Percentiles rank a stretch among this genome's conserved stretches.
These are phyloP conservation scores for Drepana arcuata DNA, from an alignment of 1,140 invertebrate genomes.

Conservation along the genomic window DNA sequence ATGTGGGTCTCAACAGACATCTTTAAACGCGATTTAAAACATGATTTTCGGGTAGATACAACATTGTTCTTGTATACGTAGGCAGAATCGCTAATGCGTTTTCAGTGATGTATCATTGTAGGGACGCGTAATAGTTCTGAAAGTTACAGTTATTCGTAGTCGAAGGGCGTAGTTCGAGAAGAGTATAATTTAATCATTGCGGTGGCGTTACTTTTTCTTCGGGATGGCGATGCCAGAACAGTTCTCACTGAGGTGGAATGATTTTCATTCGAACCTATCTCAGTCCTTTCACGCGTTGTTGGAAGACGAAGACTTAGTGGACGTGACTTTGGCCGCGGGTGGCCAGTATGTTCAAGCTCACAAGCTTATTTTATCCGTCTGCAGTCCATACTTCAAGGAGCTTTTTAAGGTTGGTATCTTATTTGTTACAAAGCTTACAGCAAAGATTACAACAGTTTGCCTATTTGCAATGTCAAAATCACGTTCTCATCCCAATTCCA, in stretches of 20 bases:
- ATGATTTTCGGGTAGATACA: conserved; percentile 5
- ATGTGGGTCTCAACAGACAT: conserved; percentile 19
- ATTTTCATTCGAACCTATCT: conserved; percentile 85
- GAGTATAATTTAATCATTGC: too few relatives aligned
- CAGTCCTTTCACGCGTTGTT: conserved; percentile 77
- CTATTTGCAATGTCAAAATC: too few relatives aligned
- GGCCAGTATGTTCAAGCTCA: conserved; percentile 79
- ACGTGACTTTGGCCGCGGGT: conserved; percentile 82
- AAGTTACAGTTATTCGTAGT: conserved; percentile 30
- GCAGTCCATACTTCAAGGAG: conserved; percentile 82
- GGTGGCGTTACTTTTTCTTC: too few relatives aligned
- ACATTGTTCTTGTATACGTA: conserved; percentile 24
- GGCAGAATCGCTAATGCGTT: conserved; percentile 22
- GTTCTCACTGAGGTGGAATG: conserved; percentile 89
- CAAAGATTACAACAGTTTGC: too few relatives aligned
- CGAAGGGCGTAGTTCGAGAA: conserved; percentile 8
- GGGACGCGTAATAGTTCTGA: conserved; percentile 59
- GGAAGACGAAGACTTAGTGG: conserved; percentile 79
- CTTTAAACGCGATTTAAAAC: conserved; percentile 1
- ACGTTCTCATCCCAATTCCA: too few relatives aligned
- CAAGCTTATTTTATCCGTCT: conserved; percentile 80
- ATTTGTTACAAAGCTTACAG: too few relatives aligned
- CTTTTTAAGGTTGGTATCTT: conserved; percentile 82
- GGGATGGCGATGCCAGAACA: conserved; percentile 74
- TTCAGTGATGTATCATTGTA: conserved; percentile 58